Conservation (phyloP, 2,797 vertebrate genomes). For the Sebastes umbrosus region DNA sequence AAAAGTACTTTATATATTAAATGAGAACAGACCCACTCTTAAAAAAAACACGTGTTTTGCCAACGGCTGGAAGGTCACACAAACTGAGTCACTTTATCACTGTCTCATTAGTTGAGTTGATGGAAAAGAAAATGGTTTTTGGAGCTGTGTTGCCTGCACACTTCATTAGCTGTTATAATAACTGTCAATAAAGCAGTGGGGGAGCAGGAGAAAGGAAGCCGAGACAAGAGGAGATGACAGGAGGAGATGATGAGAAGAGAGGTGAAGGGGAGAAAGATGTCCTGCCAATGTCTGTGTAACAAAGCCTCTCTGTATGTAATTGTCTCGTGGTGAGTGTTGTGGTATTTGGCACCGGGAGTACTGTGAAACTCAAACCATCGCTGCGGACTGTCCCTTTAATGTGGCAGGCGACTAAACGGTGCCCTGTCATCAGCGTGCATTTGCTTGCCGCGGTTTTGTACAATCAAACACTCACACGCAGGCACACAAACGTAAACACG, state of each 20-base stretch:
- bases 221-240: slow-evolving; percentile 14
- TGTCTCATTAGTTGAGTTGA: slow-evolving; percentile 57
- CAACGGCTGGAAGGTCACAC: slow-evolving; percentile 36
- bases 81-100: slow-evolving; percentile 43
- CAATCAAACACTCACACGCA: slow-evolving; percentile 66
- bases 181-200: slow-evolving; percentile 50
- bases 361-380: slow-evolving; percentile 65
- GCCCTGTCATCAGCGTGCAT: slow-evolving; percentile 69
- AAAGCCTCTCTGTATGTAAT: slow-evolving; percentile 67
- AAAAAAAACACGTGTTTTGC: slow-evolving; percentile 10
- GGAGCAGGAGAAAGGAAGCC: background rate
- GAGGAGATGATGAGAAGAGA: slow-evolving; percentile 8
- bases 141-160: slow-evolving; percentile 63
- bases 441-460: slow-evolving; percentile 54
- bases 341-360: slow-evolving; percentile 64
- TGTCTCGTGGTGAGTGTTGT: slow-evolving; percentile 71
- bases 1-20: background rate
- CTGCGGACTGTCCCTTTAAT: slow-evolving; percentile 71
- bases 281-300: slow-evolving; percentile 54
- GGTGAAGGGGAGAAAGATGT: slow-evolving; percentile 45
- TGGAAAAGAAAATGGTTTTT: slow-evolving; percentile 76
- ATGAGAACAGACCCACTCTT: slow-evolving; percentile 8
- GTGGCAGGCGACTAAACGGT: slow-evolving; percentile 62
- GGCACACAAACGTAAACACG: slow-evolving; percentile 60
- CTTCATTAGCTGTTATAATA: slow-evolving; percentile 62